Evolutionary conservation across 35 echinoderm and acorn worm species (phyloP), one percentile per base, ranked within the genome.

Genomic region (Ophioderma brevispina): DNA sequence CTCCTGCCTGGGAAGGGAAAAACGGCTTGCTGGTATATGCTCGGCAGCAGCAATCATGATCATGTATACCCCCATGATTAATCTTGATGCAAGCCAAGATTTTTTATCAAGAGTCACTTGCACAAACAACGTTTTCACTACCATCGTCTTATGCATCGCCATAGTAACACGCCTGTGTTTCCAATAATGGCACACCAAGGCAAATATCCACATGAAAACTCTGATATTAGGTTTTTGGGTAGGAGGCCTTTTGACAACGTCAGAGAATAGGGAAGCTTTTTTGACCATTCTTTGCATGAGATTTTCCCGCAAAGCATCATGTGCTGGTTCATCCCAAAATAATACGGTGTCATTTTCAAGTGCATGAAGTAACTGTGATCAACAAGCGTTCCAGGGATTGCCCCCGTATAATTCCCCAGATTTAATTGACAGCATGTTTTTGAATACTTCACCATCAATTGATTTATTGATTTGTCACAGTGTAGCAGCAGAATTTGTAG

Each of bases 181-280:
- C 90, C 90, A 23, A 92, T n/a, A 13, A 92, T 33, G 28, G 90
- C 90, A 13, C 33, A n/a, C 31, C 31, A 49, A 32, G 0, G 82
- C 90, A n/a, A 92, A 70, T 41, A 92, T 80, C 90, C 90, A 92
- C 77, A 92, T 70, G 59, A 70, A 25, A 30, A 70, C 23, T 25
- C 23, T 6, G 1, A 70, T 8, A 25, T 3, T 25, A 30, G 28
- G 5, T 6, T 8, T 25, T 18, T 8, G 59, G 59, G n/a, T 70
- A 70, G 4, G 59, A 25, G 17, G 15, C 59, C 2, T 25, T 8
- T 25, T 25, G 28, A 25, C 59, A n/a, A 70, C 2, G 59, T 70
- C 59, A 70, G 59, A n/a, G n/a, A n/a, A 70, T 70, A 70, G 4
- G 59, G 59, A 3, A 4, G n/a, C n/a, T 25, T 25, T 30, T 18